Base-by-base conservation (phyloP, 2,888 invertebrate genomes). In the Laothoe populi region DNA sequence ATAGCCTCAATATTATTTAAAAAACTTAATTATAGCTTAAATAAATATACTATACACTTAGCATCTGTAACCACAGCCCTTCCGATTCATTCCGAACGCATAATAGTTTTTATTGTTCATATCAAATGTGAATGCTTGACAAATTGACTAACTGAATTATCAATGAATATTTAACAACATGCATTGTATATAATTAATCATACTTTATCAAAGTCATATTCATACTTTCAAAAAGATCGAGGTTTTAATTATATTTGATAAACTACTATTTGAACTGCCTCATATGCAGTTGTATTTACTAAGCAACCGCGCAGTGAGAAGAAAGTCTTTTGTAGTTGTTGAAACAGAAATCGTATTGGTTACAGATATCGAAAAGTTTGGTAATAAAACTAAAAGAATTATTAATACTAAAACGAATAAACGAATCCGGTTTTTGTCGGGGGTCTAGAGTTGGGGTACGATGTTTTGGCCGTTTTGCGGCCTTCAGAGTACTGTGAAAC, bases 121-220 rank as follows among this genome's bases (percentile, higher is more conserved):
- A 44, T n/a, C 8, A 31, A 31, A 19, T 53, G 10, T 38, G 53
- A 53, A 53, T 53, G 53, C 53, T 53, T 53, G 53, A 53, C 53
- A 53, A 53, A 53, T 35, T 21, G n/a, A n/a, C n/a, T n/a, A n/a
- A n/a, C n/a, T n/a, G n/a, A n/a, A n/a, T n/a, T n/a, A n/a, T n/a
- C n/a, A n/a, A n/a, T n/a, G n/a, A n/a, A 19, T 19, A 44, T 44
- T 48, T n/a, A 48, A 38, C 38, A 24, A n/a, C 24, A 23, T 10
- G 26, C 21, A 31, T 35, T 19, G 31, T n/a, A 42, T 13, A 49
- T 49, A 35, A 53, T 53, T 53, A 53, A 53, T 53, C 53, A 53
- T 53, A 35, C 53, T 53, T 21, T 24, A 46, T 44, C 11, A 21
- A 44, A 44, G 19, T 19, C 11, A 13, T 46, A 46, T 53, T 19